Conservation (phyloP, 2,113 vertebrate species). For the Corvus cornix region DNA sequence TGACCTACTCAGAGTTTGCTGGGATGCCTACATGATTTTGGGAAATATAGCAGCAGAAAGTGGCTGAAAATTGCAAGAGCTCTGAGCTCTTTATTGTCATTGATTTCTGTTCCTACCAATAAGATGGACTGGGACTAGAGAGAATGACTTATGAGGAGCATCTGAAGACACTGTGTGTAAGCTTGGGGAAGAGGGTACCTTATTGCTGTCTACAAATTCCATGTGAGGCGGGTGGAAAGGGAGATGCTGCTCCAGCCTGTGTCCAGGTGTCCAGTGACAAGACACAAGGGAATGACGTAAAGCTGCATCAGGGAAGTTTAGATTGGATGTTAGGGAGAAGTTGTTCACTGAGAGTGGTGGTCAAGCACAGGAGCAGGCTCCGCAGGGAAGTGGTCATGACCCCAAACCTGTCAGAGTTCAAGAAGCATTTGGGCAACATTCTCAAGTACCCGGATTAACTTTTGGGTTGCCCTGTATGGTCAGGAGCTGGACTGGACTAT, state of each 20-base stretch:
- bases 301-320: background rate
- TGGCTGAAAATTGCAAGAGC: background rate
- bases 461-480: background rate
- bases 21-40: rapidly evolving
- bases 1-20: background rate
- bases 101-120: background rate
- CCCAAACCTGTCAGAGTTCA: background rate
- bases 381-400: rapidly evolving
- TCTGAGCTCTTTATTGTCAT: background rate
- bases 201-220: background rate
- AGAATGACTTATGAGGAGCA: background rate
- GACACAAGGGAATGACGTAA: rapidly evolving
- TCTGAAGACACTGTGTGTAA: background rate
- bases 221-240: background rate
- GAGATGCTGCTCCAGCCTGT: background rate
- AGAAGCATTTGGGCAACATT: background rate
- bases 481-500: background rate
- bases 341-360: background rate
- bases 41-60: background rate
- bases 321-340: background rate
- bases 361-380: background rate
- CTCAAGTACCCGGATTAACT: background rate
- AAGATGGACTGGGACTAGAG: background rate
- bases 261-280: background rate
- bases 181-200: background rate